Percentiles rank a stretch among this genome's conserved stretches.
Conservation (phyloP, 37 sponge, comb jelly and placozoan species). For the Beroe forskalii region DNA sequence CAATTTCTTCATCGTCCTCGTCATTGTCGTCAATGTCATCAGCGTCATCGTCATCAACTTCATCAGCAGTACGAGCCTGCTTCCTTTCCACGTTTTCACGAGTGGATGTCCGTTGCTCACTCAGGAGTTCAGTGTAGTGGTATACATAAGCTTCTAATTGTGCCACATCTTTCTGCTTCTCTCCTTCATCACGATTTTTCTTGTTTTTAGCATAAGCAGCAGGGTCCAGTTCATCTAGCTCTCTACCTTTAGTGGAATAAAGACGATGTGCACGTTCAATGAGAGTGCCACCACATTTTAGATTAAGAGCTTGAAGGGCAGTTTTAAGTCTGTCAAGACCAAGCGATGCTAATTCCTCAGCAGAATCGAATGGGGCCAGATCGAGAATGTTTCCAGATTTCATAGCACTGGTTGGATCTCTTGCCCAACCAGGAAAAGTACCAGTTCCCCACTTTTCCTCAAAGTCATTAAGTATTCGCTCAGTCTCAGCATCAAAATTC, state of each 20-base stretch:
- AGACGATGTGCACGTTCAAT: slow-evolving; percentile 88
- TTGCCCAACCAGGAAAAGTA: slow-evolving; percentile 94
- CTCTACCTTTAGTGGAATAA: slow-evolving; percentile 79
- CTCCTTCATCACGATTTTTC: slow-evolving; percentile 67
- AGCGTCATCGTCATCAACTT: slow-evolving; percentile 77
- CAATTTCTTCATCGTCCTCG: slow-evolving; percentile 79
- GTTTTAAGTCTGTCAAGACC: slow-evolving; percentile 95
- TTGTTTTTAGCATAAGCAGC: slow-evolving; percentile 82
- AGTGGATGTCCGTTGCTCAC: slow-evolving; percentile 87
- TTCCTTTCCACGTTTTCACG: slow-evolving; percentile 93
- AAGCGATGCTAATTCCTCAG: slow-evolving; percentile 91
- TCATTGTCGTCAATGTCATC: slow-evolving; percentile 69
- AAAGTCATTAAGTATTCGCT: slow-evolving; percentile 70
- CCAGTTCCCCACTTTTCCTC: slow-evolving; percentile 83
- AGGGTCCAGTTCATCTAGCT: slow-evolving; percentile 69
- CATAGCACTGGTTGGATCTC: slow-evolving; percentile 95
- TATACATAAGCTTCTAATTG: slow-evolving; percentile 86
- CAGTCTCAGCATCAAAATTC: slow-evolving; percentile 70
- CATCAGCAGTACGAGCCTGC: slow-evolving; percentile 94
- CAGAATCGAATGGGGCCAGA: slow-evolving; percentile 89
- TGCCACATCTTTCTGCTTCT: slow-evolving; percentile 79
- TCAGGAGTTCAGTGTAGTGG: slow-evolving; percentile 76
- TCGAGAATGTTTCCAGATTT: slow-evolving; percentile 88
- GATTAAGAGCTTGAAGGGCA: slow-evolving; percentile 85
- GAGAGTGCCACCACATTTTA: slow-evolving; percentile 98